Evolutionary conservation across 2,113 vertebrate species (phyloP), one percentile per base, ranked within the genome.

Genomic region (Castor canadensis): DNA sequence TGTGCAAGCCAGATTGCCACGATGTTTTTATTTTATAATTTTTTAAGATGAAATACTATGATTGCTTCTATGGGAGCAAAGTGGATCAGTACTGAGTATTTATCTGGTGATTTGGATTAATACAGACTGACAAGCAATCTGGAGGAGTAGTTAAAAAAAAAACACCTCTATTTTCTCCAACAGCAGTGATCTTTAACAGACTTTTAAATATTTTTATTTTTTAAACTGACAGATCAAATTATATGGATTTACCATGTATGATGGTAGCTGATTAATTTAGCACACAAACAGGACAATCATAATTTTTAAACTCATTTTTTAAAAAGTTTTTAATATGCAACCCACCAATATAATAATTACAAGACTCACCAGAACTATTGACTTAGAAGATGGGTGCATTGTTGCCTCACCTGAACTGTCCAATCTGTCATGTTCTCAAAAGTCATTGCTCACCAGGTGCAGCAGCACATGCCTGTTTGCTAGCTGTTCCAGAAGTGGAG

Each of bases 1-100:
- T 98, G 97, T 92, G 93, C 9, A 38, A 92, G 87, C 91, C 96
- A 95, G 96, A 95, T 93, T 97, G 97, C 87, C 87, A 83, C 84
- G 92, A 95, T 79, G 94, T 93, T 96, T 95, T 95, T 91, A 95
- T 96, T 96, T 95, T 79, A 96, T 95, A 45, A 84, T 94, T 95
- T 96, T 81, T 94, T 76, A 9, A 93, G 47, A 94, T 86, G 94
- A 94, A 95, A 94, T 92, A 85, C 88, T 91, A 83, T 81, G 83
- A 84, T 92, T 95, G 86, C 85, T 64, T 95, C 92, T 67, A 4
- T 91, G 82, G 56, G 87, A 96, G 80, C 52, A 64, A 91, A 95
- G 86, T 92, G 47, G 89, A n/a, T n/a, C n/a, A n/a, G n/a, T n/a
- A n/a, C n/a, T n/a, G n/a, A 86, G 76, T 88, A 86, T 54, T 96